phyloP scores from a whole-genome alignment of 2,113 vertebrate species.

The Chaetorhynchus papuensis region DNA sequence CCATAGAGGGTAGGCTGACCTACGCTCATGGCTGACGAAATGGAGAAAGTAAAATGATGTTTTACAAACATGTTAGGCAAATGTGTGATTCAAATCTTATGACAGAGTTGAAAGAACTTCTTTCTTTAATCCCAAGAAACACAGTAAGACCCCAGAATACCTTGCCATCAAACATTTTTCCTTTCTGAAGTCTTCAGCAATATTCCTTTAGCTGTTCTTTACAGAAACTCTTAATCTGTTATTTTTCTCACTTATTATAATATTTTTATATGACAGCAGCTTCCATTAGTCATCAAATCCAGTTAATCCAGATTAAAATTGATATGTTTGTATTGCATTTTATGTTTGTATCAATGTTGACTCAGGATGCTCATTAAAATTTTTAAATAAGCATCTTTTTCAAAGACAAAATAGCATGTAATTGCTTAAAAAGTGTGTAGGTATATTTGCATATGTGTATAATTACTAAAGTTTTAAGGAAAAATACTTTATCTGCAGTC shows the following conservation, averaged over 20 bases:
- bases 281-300: neutral
- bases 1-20: neutral
- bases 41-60: rapidly evolving
- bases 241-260: neutral
- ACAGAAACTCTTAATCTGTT: neutral
- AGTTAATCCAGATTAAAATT: neutral
- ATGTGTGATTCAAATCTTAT: neutral
- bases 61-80: neutral
- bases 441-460: neutral
- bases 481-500: neutral
- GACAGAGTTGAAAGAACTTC: neutral
- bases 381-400: neutral
- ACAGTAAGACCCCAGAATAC: neutral
- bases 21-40: neutral
- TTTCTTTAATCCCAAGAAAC: neutral
- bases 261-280: neutral
- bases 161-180: neutral
- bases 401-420: neutral
- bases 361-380: neutral
- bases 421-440: neutral
- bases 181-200: neutral
- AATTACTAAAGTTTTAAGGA: neutral
- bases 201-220: neutral
- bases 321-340: neutral
- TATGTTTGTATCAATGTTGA: neutral